Evolutionary conservation across 1,140 invertebrate species (phyloP).

Genomic region (Stegodyphus dumicola): DNA sequence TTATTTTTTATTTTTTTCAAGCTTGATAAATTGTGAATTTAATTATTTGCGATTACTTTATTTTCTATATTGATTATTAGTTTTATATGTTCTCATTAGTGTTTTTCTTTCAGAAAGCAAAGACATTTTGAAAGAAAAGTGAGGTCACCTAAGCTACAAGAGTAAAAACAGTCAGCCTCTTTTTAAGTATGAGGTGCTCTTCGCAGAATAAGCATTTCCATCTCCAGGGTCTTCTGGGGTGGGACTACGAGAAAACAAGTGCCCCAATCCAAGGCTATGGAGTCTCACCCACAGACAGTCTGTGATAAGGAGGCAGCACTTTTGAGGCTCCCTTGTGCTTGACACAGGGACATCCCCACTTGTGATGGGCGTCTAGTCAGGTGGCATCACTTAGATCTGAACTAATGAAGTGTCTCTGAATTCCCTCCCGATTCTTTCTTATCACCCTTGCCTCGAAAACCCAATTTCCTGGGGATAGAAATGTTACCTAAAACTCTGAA

Average conservation of each 20-base stretch:
- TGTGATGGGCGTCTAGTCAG: constrained; percentile 55
- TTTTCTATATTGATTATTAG: neutral
- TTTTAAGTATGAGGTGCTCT: constrained; percentile 18
- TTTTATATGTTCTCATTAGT: neutral
- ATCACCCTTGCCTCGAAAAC: constrained; percentile 20
- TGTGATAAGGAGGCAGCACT: constrained; percentile 57
- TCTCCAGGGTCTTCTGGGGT: constrained; percentile 52
- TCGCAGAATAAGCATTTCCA: constrained; percentile 40
- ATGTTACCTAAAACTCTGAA: constrained; percentile 28
- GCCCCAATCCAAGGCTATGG: constrained; percentile 32
- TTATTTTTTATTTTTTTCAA: too few species aligned
- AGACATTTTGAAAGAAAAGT: constrained; percentile 29
- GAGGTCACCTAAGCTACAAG: constrained; percentile 47
- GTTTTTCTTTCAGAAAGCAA: constrained; percentile 5
- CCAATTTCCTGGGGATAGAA: constrained; percentile 33
- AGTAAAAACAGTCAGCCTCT: constrained; percentile 48
- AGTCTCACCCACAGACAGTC: constrained; percentile 43
- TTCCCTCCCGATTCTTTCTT: constrained; percentile 32
- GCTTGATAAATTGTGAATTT: too few species aligned
- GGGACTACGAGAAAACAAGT: constrained; percentile 39
- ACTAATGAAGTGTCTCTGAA: constrained; percentile 51
- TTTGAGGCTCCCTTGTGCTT: constrained; percentile 44
- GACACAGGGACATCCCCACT: constrained; percentile 38
- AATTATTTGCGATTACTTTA: too few species aligned
- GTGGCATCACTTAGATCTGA: constrained; percentile 45